Base-by-base conservation (phyloP, 2,888 invertebrate genomes). In the Meteorus cinctellus region DNA sequence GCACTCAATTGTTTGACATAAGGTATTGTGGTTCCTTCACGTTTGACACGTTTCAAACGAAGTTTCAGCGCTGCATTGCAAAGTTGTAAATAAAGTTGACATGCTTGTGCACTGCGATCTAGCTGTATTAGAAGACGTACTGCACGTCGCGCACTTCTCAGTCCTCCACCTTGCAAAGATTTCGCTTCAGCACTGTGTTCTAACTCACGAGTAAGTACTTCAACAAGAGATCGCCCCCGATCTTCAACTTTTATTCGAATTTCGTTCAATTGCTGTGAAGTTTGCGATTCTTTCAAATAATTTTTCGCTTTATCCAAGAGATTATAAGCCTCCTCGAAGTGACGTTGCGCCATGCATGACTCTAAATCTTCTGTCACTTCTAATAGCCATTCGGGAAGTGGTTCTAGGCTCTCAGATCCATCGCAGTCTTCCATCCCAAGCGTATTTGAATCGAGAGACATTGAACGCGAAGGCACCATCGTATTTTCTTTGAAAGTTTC, bases 311-410 rank as follows among this genome's bases (percentile, higher is more conserved):
- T 94, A 81, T 95, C 94, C 81, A 98, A 93, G 16, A 97, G 91
- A 80, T 93, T 93, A 80, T 97, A 95, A 1, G 98, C 97, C 86
- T 96, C 96, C 89, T 98, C 97, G 87, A 98, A 98, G 90, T 98
- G 97, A 83, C 98, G 93, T 90, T 98, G 97, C 0, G 98, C 98
- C 81, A 98, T 96, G 83, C 95, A 93, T 16, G 98, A 97, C 91
- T 99, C 98, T 73, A 99, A 91, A 89, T 98, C 98, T 89, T 98
- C 98, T 0, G 96, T 95, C 4, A 96, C 94, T 89, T 98, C 97
- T 75, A 94, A 90, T 73, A 98, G 90, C 98, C 98, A 98, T 86
- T 97, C 96, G 0, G 97, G 96, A 60, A 90, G 90, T 1, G 86
- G 83, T 45, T 88, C 86, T 19, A 83, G 74, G 19, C 81, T 82